Conservation (phyloP, 2,888 invertebrate genomes). For the Drosophila mulleri region DNA sequence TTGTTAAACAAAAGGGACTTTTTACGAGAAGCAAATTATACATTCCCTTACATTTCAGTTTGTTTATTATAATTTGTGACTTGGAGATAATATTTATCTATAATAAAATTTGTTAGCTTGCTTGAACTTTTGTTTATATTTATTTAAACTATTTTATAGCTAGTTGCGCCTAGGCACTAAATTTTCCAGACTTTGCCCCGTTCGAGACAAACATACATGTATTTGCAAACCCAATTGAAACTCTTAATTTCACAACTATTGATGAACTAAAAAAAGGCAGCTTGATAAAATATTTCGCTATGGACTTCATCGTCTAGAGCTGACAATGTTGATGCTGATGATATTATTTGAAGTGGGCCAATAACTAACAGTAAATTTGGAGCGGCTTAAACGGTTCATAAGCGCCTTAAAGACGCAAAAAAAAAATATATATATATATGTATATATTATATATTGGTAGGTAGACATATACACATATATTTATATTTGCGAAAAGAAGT, state of each 20-base stretch:
- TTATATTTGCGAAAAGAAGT: constrained; percentile 33
- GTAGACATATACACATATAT: not conserved
- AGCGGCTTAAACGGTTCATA: constrained; percentile 43
- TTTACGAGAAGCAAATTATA: not conserved
- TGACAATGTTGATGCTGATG: constrained; percentile 29
- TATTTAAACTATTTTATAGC: constrained; percentile 5
- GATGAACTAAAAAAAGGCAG: not conserved
- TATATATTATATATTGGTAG: not conserved
- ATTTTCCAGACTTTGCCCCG: not conserved
- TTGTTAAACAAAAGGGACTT: no score
- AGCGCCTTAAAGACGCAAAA: constrained; percentile 44
- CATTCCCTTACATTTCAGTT: not conserved
- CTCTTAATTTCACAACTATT: constrained; percentile 17
- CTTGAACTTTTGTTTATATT: not conserved
- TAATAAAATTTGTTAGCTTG: not conserved
- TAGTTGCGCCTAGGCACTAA: not conserved
- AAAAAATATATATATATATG: not conserved
- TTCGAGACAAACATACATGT: not conserved
- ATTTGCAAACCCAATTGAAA: not conserved
- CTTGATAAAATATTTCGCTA: constrained; percentile 13
- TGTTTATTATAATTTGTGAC: not conserved
- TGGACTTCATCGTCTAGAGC: constrained; percentile 1
- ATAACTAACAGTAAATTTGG: constrained; percentile 41
- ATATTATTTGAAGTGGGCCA: constrained; percentile 42
- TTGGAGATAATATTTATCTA: not conserved